Evolutionary conservation across 2,888 invertebrate genomes (phyloP), one percentile per base, ranked within the genome.

Genomic region (Apamea epomidion): DNA sequence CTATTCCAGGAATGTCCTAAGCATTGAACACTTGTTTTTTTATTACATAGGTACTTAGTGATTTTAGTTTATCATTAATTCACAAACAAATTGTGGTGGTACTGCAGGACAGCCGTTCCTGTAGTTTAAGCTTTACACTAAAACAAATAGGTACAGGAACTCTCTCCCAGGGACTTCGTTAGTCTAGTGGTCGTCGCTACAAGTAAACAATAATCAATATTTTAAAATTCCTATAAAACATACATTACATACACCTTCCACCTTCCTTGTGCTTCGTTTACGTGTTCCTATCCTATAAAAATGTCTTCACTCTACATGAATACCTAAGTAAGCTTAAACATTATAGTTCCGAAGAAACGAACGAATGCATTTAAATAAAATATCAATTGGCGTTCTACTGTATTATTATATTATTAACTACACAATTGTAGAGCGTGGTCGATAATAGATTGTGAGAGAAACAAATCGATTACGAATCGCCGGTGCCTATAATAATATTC

Each of bases 401-500:
- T 70, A 42, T 45, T 45, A 64, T 62, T 48, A 80, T 70, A 37
- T 45, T 54, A 58, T 58, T 48, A 73, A 32, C 25, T 37, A 29
- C 25, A 42, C 48, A 21, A 18, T 48, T 32, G 37, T 21, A n/a
- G 29, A 64, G 48, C 32, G 14, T 42, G 51, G 48, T 76, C 58
- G 54, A 75, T 76, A 71, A 70, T 45, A 73, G 29, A 79, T 68
- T 48, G 60, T 58, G 58, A 72, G 67, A 68, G 78, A 76, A 81
- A 76, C 58, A 67, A 74, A 79, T 87, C 67, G 76, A 81, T 81
- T 69, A 65, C 51, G 67, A 73, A 74, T 69, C 51, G 71, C 29
- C 64, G 60, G 84, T 54, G 81, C 88, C 84, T 86, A 64, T 73
- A 73, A 83, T 77, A 87, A 76, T 82, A 60, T 74, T 78, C 60